Conservation (phyloP, 2,797 vertebrate species). For the Falco berigora region DNA sequence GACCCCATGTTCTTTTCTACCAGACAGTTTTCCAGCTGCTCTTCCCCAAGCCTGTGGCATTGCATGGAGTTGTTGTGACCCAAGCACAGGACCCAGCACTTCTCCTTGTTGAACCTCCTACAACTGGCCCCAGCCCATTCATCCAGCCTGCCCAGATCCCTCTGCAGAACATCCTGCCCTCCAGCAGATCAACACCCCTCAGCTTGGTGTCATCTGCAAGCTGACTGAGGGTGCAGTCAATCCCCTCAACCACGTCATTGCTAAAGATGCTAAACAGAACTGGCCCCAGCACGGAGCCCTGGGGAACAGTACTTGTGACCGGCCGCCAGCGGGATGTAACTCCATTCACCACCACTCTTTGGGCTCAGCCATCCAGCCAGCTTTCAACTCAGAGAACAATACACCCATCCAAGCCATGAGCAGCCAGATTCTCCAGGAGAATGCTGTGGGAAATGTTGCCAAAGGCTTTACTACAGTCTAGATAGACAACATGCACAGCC, state of each 20-base stretch:
- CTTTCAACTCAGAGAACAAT: no score
- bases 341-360: neutral
- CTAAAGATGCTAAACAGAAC: neutral
- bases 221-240: neutral
- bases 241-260: no score
- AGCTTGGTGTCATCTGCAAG: neutral
- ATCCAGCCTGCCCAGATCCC: neutral
- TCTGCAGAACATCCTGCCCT: neutral
- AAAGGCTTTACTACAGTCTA: neutral
- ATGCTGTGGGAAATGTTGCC: neutral
- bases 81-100: neutral
- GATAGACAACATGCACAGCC: neutral
- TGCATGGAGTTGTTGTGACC: neutral
- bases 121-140: fast-evolving
- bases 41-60: no score
- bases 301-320: neutral
- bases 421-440: neutral
- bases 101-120: neutral
- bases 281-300: neutral
- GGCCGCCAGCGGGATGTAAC: neutral
- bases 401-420: no score
- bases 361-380: no score
- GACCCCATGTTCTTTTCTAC: neutral
- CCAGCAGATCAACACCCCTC: neutral
- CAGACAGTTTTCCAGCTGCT: no score